phyloP scores from a whole-genome alignment of 2,113 vertebrate species.

The Phalacrocorax pelagicus region DNA sequence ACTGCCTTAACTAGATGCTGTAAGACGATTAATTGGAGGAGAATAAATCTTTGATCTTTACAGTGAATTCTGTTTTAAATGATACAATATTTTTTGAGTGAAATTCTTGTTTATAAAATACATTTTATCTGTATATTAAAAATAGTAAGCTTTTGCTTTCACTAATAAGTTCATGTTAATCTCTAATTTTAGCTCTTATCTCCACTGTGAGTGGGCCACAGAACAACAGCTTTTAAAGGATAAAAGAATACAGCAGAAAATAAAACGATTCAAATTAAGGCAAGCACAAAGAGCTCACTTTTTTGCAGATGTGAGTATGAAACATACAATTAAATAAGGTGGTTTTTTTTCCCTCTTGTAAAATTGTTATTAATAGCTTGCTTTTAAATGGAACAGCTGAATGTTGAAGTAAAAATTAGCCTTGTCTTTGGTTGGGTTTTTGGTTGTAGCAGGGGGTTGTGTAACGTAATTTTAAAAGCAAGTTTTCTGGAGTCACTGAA shows the following conservation, averaged over 20 bases:
- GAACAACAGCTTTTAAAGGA: slow-evolving; percentile 96
- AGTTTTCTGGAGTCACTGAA: neutral
- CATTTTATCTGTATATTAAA: neutral
- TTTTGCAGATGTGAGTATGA: slow-evolving; percentile 94
- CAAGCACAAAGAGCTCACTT: slow-evolving; percentile 98
- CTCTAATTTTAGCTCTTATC: slow-evolving; percentile 87
- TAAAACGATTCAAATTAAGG: slow-evolving; percentile 97
- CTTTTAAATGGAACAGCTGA: neutral
- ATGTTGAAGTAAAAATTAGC: neutral
- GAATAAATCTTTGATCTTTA: neutral
- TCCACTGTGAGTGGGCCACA: slow-evolving; percentile 99
- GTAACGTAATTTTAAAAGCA: neutral
- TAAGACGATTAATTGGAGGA: neutral
- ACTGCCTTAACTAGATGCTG: neutral
- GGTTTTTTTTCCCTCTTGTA: neutral
- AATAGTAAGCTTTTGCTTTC: slow-evolving; percentile 14
- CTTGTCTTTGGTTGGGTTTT: neutral
- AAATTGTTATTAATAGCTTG: neutral
- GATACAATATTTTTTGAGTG: neutral
- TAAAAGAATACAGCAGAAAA: slow-evolving; percentile 99
- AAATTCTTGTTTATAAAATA: neutral
- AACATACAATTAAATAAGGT: neutral
- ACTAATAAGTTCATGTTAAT: slow-evolving; percentile 18
- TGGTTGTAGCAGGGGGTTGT: neutral
- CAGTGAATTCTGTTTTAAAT: neutral